A percentile compares a stretch with the other conserved stretches of the same genome.
These are phyloP conservation scores for Leptinotarsa peninsularis DNA, from an alignment of 2,888 invertebrate species.

Conservation along the genomic window DNA sequence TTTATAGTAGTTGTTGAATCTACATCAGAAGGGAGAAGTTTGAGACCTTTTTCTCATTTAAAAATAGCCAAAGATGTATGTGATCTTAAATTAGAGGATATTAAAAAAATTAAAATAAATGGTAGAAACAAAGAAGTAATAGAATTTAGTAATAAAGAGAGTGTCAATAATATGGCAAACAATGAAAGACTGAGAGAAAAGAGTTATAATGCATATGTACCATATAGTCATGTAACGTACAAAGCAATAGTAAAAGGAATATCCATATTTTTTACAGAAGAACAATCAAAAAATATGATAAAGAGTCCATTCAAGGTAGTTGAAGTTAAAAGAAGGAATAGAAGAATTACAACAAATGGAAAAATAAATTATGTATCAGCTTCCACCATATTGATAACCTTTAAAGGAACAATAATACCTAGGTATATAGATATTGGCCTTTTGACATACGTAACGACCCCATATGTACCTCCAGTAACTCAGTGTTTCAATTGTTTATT, in stretches of 20 bases:
- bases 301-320: neutral
- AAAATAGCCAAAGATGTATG: too few relatives aligned
- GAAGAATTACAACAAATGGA: neutral
- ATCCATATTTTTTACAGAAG: neutral
- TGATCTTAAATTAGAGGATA: too few relatives aligned
- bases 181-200: neutral
- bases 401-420: constrained; percentile 8
- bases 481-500: constrained; percentile 2
- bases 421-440: constrained; percentile 2
- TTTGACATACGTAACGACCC: neutral
- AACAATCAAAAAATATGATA: neutral
- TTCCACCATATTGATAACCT: neutral
- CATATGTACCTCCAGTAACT: constrained; percentile 1
- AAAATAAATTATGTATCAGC: neutral
- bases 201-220: neutral
- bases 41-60: too few relatives aligned
- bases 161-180: neutral
- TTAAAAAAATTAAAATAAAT: neutral
- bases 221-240: neutral
- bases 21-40: too few relatives aligned
- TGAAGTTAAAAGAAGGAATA: constrained; percentile 1
- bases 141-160: neutral
- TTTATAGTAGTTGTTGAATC: too few relatives aligned
- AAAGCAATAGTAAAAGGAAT: neutral
- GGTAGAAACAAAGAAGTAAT: neutral